phyloP scores from a whole-genome alignment of 2,888 invertebrate genomes.

The Electrophaes corylata region DNA sequence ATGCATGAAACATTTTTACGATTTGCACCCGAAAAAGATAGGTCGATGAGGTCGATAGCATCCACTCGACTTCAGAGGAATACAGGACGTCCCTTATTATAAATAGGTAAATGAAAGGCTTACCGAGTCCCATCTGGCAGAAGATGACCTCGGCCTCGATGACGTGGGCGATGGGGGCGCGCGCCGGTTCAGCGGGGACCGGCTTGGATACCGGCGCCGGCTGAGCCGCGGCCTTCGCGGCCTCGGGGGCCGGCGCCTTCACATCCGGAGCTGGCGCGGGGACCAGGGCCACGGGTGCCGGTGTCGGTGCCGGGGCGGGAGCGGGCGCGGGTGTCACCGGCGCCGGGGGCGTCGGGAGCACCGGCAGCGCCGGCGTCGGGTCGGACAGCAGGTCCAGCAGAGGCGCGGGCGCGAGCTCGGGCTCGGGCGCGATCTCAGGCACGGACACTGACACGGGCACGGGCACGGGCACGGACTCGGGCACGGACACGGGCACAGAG shows the following conservation, averaged over 20 bases:
- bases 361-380: slow-evolving; percentile 39
- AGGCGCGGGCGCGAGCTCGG: slow-evolving; percentile 40
- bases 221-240: slow-evolving; percentile 42
- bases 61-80: background rate
- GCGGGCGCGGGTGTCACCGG: slow-evolving; percentile 36
- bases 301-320: slow-evolving; percentile 39
- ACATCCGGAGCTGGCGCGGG: slow-evolving; percentile 45
- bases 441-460: too few relatives aligned
- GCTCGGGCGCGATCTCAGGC: slow-evolving; percentile 41
- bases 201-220: slow-evolving; percentile 63
- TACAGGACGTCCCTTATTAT: background rate
- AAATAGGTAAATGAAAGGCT: slow-evolving; percentile 49
- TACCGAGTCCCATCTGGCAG: slow-evolving; percentile 89
- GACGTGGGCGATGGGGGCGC: slow-evolving; percentile 73
- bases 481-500: too few relatives aligned
- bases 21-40: background rate
- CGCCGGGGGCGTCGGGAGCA: slow-evolving; percentile 55
- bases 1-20: slow-evolving; percentile 1
- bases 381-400: slow-evolving; percentile 26
- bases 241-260: slow-evolving; percentile 30
- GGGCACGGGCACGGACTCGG: slow-evolving; percentile 40
- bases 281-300: slow-evolving; percentile 35
- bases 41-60: background rate
- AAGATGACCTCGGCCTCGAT: slow-evolving; percentile 89
- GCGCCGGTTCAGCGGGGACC: slow-evolving; percentile 51